phyloP scores from a whole-genome alignment of 2,797 vertebrate genomes.

The Coranthus polyacanthus region DNA sequence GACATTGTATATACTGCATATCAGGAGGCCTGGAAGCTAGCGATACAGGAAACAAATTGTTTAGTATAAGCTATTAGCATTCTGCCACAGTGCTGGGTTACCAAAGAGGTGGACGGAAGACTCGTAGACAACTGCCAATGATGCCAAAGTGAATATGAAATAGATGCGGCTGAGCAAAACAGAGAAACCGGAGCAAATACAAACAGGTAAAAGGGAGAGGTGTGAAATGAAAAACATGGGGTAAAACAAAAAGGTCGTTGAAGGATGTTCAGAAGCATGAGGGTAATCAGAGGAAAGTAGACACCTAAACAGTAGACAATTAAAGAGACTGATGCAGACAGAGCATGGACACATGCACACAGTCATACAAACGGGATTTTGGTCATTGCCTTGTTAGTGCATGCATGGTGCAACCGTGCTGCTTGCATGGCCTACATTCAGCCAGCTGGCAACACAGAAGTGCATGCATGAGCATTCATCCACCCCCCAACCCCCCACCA shows the following conservation, averaged over 20 bases:
- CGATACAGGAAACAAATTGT: constrained; percentile 10
- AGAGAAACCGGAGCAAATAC: constrained; percentile 20
- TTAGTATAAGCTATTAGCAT: constrained; percentile 32
- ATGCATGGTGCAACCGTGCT: constrained; percentile 65
- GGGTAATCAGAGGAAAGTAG: constrained; percentile 11
- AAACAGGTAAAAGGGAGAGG: constrained; percentile 8
- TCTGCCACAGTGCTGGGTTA: constrained; percentile 13
- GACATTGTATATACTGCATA: constrained; percentile 2
- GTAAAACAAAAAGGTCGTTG: constrained; percentile 8
- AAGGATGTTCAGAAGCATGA: constrained; percentile 19
- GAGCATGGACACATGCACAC: constrained; percentile 9
- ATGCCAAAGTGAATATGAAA: constrained; percentile 22
- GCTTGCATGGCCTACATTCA: constrained; percentile 79
- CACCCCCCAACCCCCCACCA: constrained; percentile 36
- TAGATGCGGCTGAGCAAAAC: constrained; percentile 12
- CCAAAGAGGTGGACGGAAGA: constrained; percentile 19
- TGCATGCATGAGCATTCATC: constrained; percentile 65
- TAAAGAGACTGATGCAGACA: not conserved
- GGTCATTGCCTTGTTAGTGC: constrained; percentile 63
- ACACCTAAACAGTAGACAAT: not conserved
- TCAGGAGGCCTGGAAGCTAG: not conserved
- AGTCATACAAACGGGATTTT: constrained; percentile 56
- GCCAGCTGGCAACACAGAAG: constrained; percentile 75
- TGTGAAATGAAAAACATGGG: constrained; percentile 23
- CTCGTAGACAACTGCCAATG: constrained; percentile 19